Conservation (phyloP, 2,113 vertebrate genomes). For the Toxostoma redivivum region DNA sequence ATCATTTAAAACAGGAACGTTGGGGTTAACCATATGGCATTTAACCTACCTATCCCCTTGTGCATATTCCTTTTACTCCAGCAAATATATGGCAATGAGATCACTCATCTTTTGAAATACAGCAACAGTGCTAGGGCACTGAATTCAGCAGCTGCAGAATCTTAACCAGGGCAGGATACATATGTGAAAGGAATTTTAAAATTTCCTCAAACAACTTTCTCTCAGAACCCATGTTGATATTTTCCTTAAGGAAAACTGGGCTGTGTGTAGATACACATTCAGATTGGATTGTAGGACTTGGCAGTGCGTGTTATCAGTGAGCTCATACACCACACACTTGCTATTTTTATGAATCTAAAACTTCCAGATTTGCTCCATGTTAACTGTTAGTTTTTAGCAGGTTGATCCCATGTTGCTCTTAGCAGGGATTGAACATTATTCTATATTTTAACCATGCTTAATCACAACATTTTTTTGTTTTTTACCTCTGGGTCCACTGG, state of each 20-base stretch:
- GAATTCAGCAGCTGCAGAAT: slow-evolving; percentile 39
- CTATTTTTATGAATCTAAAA: not conserved
- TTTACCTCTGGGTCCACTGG: not conserved
- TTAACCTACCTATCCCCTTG: slow-evolving; percentile 19
- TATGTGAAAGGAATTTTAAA: slow-evolving; percentile 40
- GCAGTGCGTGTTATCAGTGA: not conserved
- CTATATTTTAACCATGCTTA: not conserved
- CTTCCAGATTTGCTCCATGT: not conserved
- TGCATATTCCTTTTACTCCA: not conserved
- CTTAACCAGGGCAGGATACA: slow-evolving; percentile 5
- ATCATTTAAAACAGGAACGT: not conserved
- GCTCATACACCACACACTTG: not conserved
- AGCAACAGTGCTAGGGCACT: slow-evolving; percentile 8
- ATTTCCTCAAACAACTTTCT: not conserved
- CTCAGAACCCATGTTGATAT: not conserved
- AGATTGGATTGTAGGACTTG: not conserved
- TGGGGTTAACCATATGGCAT: slow-evolving; percentile 48
- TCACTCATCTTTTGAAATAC: not conserved
- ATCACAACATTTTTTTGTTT: not conserved
- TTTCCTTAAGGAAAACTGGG: not conserved
- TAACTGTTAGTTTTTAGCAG: not conserved
- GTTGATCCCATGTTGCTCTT: not conserved
- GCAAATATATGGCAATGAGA: slow-evolving; percentile 24
- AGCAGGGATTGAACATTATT: not conserved
- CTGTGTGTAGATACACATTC: not conserved